phyloP scores from a whole-genome alignment of 2,888 invertebrate genomes.

The Melikaiella ostensackeni region DNA sequence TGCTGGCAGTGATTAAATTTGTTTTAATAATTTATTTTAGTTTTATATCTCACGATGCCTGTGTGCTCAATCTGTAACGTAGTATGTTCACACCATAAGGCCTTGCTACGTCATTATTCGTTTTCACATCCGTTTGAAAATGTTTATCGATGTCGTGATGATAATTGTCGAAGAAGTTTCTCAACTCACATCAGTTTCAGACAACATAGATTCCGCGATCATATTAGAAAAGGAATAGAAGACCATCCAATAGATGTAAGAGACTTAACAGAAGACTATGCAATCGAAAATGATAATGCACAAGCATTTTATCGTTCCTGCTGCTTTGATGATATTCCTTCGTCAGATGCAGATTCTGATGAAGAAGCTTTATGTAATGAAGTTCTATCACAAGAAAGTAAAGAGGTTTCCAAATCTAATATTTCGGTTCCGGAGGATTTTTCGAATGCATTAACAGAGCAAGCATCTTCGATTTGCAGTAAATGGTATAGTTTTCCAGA shows the following conservation, averaged over 20 bases:
- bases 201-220: background rate
- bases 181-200: background rate
- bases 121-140: background rate
- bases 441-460: background rate
- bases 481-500: slow-evolving; percentile 15
- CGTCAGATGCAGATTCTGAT: background rate
- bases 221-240: background rate
- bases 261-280: background rate
- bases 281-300: too few relatives aligned
- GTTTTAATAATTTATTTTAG: background rate
- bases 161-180: slow-evolving; percentile 1
- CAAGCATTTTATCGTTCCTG: too few relatives aligned
- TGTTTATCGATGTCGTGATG: background rate
- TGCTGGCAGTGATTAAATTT: too few relatives aligned
- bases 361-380: background rate
- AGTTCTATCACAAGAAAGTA: background rate
- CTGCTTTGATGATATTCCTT: too few relatives aligned
- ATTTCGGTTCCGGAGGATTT: background rate
- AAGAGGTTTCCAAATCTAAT: background rate
- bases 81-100: background rate
- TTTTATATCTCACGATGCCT: background rate
- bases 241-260: background rate
- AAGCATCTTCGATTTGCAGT: background rate
- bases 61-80: background rate
- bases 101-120: background rate